These are phyloP conservation scores for Copsychus sechellarum DNA, from an alignment of 2,113 vertebrate species.

Conservation along the genomic window DNA sequence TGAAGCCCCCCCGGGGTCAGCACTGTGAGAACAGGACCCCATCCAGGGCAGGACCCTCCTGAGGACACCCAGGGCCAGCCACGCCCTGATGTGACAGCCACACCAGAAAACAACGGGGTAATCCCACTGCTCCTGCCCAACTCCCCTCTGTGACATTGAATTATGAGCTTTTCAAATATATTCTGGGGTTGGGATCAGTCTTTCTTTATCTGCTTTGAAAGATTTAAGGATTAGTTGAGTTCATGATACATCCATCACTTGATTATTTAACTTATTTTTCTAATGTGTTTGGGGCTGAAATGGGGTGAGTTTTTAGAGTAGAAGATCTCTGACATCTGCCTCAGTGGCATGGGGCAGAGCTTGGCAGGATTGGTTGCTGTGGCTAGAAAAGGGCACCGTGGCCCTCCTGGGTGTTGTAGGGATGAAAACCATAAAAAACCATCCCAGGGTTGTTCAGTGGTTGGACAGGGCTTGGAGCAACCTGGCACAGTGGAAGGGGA, in stretches of 20 bases:
- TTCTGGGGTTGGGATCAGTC: conserved; percentile 48
- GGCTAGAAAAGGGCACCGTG: not conserved
- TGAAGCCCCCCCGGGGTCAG: not conserved
- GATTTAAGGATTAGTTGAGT: conserved; percentile 46
- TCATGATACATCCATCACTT: conserved; percentile 46
- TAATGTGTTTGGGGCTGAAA: not conserved
- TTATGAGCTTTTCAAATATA: conserved; percentile 55
- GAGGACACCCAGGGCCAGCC: not conserved
- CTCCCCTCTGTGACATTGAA: conserved; percentile 38
- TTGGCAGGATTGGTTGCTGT: not conserved
- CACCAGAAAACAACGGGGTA: not conserved
- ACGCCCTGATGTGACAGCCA: not conserved
- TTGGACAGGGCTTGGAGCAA: not conserved
- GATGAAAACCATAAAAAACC: not conserved
- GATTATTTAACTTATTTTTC: conserved; percentile 57
- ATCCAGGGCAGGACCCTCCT: not conserved
- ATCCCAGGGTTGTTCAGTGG: not conserved
- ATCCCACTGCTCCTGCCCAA: not conserved
- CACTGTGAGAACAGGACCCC: not conserved
- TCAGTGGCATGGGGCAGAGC: not conserved
- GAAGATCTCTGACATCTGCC: not conserved
- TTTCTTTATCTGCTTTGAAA: conserved; percentile 58
- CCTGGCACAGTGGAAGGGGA: not conserved
- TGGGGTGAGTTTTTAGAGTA: not conserved
- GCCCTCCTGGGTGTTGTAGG: not conserved